phyloP scores from a whole-genome alignment of 2,113 vertebrate genomes.

The Nyctereutes procyonoides region DNA sequence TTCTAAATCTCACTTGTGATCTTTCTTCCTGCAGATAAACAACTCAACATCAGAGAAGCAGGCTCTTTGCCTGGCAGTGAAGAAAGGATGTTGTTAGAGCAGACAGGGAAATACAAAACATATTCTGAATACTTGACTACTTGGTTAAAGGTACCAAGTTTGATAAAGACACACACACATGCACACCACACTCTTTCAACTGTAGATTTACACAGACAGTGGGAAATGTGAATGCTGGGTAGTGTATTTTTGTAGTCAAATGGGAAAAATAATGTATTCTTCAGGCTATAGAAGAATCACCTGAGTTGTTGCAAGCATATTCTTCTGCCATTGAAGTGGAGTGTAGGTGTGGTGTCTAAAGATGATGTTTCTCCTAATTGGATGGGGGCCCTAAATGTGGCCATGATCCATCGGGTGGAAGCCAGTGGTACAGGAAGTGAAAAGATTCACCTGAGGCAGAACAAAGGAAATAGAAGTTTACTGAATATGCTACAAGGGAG shows the following conservation, averaged over 20 bases:
- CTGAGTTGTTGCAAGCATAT: neutral
- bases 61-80: neutral
- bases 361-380: neutral
- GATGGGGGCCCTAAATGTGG: neutral
- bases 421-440: neutral
- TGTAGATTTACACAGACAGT: neutral
- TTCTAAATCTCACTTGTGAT: neutral
- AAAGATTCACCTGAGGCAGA: neutral
- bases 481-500: neutral
- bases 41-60: neutral
- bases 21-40: neutral
- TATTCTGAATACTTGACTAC: neutral
- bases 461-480: neutral
- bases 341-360: neutral
- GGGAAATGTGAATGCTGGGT: neutral
- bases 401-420: neutral
- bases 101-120: neutral
- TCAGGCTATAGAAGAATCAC: neutral
- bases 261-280: neutral
- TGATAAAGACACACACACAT: neutral
- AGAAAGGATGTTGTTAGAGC: neutral
- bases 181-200: neutral
- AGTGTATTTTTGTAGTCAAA: neutral
- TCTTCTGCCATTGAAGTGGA: neutral
- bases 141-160: neutral